Evolutionary conservation across 2,888 invertebrate species (phyloP).

Genomic region (Neoscelio sp.): DNA sequence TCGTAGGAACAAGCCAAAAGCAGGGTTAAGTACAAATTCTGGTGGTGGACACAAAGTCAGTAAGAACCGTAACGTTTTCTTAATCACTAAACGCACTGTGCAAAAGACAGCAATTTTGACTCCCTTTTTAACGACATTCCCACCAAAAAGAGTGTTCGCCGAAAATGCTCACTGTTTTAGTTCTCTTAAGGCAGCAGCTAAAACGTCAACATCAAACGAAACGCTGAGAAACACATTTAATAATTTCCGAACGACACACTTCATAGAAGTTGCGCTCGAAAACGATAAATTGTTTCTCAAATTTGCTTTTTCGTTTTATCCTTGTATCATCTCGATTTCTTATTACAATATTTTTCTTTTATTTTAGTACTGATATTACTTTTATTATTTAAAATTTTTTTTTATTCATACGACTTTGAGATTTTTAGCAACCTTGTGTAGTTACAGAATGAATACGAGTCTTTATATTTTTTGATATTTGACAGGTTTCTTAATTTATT

Average conservation of each 20-base stretch:
- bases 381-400: background rate
- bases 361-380: no score
- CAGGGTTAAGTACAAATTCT: conserved; percentile 87
- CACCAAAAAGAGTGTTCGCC: conserved; percentile 44
- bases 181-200: conserved; percentile 49
- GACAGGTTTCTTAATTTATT: no score
- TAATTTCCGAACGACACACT: background rate
- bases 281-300: conserved; percentile 9
- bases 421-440: background rate
- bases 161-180: conserved; percentile 49
- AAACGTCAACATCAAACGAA: conserved; percentile 20
- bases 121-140: conserved; percentile 58
- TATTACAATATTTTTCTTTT: background rate
- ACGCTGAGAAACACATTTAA: background rate
- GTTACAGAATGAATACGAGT: background rate
- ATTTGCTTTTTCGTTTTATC: conserved; percentile 15
- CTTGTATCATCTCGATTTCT: background rate
- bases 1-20: conserved; percentile 84
- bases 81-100: conserved; percentile 83
- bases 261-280: background rate
- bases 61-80: conserved; percentile 92
- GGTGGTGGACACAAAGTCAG: conserved; percentile 97
- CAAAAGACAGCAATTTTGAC: conserved; percentile 75
- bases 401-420: background rate
- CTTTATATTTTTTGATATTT: background rate